Evolutionary conservation across 2,113 vertebrate genomes (phyloP).

Genomic region (Sphaerodactylus townsendi): DNA sequence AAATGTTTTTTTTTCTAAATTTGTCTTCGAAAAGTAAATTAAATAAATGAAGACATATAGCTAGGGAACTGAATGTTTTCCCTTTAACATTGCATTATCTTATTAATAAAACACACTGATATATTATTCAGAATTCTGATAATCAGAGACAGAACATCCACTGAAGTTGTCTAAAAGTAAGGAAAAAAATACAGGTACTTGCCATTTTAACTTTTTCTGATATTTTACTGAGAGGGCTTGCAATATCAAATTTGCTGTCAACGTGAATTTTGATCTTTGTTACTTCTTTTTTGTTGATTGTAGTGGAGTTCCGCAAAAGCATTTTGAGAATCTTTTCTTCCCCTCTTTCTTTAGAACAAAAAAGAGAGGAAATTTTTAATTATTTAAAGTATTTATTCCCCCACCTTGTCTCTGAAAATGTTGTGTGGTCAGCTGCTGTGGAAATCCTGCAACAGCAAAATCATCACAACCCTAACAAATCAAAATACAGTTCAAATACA

Average conservation of each 20-base stretch:
- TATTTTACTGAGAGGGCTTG: slow-evolving; percentile 63
- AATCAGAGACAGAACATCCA: background rate
- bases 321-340: slow-evolving; percentile 70
- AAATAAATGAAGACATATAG: background rate
- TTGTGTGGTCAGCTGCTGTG: too few relatives aligned
- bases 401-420: too few relatives aligned
- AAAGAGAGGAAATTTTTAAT: background rate
- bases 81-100: too few relatives aligned
- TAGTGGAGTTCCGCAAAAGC: slow-evolving; percentile 67
- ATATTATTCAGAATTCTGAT: background rate
- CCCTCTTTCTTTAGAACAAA: slow-evolving; percentile 40
- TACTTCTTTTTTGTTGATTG: slow-evolving; percentile 67
- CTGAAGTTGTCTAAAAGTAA: background rate
- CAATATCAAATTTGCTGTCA: slow-evolving; percentile 65
- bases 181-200: slow-evolving; percentile 3
- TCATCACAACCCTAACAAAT: too few relatives aligned
- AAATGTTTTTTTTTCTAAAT: background rate
- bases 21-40: background rate
- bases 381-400: too few relatives aligned
- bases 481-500: too few relatives aligned
- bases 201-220: slow-evolving; percentile 72
- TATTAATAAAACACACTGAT: background rate
- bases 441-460: too few relatives aligned
- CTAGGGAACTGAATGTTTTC: too few relatives aligned
- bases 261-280: slow-evolving; percentile 81